Evolutionary conservation across 2,113 vertebrate genomes (phyloP).

Genomic region (Eonycteris spelaea): DNA sequence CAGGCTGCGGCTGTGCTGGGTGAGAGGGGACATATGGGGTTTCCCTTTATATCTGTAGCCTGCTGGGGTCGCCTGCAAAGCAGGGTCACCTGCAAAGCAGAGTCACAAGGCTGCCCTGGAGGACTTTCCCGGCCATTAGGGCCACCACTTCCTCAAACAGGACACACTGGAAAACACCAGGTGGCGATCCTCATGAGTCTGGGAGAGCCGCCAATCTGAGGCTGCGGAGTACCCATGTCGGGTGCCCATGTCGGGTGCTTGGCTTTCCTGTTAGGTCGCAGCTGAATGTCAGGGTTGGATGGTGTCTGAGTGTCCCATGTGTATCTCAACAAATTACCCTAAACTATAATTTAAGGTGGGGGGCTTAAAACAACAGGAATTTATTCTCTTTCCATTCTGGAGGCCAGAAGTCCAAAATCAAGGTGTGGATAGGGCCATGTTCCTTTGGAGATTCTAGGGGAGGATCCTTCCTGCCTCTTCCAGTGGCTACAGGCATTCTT

Average conservation of each 20-base stretch:
- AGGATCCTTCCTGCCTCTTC: neutral
- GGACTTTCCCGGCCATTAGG: constrained; percentile 58
- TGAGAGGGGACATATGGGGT: neutral
- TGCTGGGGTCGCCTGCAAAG: constrained; percentile 42
- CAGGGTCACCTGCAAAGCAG: constrained; percentile 38
- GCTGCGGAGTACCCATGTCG: rapidly evolving
- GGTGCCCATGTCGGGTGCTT: rapidly evolving
- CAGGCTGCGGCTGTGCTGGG: rapidly evolving
- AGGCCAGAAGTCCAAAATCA: neutral
- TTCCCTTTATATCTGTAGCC: constrained; percentile 30
- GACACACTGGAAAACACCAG: constrained; percentile 49
- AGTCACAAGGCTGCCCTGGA: constrained; percentile 30
- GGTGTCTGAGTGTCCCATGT: neutral
- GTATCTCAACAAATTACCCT: neutral
- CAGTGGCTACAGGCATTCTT: rapidly evolving
- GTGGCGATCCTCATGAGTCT: neutral
- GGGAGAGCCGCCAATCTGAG: neutral
- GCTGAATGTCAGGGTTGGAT: neutral
- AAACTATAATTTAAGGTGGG: no score
- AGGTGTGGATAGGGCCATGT: neutral
- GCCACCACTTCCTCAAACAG: constrained; percentile 54
- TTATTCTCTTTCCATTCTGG: neutral
- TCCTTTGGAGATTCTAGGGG: rapidly evolving
- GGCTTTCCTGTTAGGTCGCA: no score
- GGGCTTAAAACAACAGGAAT: no score